These are phyloP conservation scores for Lepeophtheirus nordmannii DNA, from an alignment of 2,888 invertebrate genomes.

Conservation along the genomic window DNA sequence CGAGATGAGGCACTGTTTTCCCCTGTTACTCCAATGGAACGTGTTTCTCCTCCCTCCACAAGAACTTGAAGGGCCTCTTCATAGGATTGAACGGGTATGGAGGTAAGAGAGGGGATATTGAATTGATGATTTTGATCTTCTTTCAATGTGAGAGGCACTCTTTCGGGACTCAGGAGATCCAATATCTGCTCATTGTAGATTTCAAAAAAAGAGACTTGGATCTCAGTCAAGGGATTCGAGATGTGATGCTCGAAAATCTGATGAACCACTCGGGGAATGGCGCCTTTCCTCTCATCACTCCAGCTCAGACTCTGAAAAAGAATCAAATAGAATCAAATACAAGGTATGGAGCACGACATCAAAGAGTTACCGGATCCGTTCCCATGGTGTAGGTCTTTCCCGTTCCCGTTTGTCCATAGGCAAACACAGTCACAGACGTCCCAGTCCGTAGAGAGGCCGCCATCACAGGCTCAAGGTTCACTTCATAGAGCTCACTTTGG, in stretches of 20 bases:
- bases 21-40: background rate
- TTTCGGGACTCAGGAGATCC: background rate
- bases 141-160: background rate
- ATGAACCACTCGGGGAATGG: conserved; percentile 7
- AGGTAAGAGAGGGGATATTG: background rate
- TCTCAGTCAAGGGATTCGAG: background rate
- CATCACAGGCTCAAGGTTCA: background rate
- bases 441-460: background rate
- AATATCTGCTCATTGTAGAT: conserved; percentile 15
- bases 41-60: background rate
- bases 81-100: background rate
- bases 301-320: background rate
- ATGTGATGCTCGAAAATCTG: background rate
- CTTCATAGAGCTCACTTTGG: conserved; percentile 1
- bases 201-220: conserved; percentile 6
- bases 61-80: background rate
- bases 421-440: background rate
- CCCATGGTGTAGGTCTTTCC: conserved; percentile 1
- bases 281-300: background rate
- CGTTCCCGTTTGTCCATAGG: conserved; percentile 19
- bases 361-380: background rate
- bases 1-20: background rate
- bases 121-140: conserved; percentile 1
- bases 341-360: background rate
- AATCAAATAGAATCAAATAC: background rate